Evolutionary conservation across 2,113 vertebrate genomes (phyloP).

Genomic region (Saccopteryx leptura): DNA sequence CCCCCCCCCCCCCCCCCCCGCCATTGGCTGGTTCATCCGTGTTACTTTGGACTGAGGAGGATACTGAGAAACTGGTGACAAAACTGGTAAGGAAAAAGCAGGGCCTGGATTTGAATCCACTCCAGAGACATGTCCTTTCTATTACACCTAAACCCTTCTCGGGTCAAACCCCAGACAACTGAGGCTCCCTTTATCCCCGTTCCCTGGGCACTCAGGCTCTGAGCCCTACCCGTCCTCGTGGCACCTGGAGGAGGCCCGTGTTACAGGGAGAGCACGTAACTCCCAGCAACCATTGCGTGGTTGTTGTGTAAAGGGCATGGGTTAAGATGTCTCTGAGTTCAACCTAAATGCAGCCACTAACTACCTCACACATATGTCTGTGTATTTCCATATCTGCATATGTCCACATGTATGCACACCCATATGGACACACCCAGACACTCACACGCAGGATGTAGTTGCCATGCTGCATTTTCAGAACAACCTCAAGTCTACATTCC

Average conservation of each 20-base stretch:
- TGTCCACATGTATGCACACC: accelerated
- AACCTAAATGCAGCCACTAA: background rate
- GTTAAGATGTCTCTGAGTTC: background rate
- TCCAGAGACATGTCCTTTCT: background rate
- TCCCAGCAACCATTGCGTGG: accelerated
- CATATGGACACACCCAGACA: accelerated
- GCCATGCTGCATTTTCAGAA: background rate
- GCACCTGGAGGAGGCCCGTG: too few species aligned
- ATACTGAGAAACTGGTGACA: background rate
- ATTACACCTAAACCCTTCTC: background rate
- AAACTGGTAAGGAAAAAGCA: background rate
- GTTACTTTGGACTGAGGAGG: too few species aligned
- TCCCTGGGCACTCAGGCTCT: accelerated
- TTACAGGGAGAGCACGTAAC: background rate
- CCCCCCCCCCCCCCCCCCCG: too few species aligned
- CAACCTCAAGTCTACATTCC: background rate
- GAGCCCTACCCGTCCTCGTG: background rate
- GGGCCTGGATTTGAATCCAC: background rate
- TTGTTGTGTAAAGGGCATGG: background rate
- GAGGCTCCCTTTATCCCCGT: background rate
- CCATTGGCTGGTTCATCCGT: accelerated
- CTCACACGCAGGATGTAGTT: accelerated
- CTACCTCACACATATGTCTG: background rate
- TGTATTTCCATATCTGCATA: background rate
- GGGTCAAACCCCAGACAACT: background rate